Base-by-base conservation (phyloP, 2,113 vertebrate genomes). In the Colius striatus region DNA sequence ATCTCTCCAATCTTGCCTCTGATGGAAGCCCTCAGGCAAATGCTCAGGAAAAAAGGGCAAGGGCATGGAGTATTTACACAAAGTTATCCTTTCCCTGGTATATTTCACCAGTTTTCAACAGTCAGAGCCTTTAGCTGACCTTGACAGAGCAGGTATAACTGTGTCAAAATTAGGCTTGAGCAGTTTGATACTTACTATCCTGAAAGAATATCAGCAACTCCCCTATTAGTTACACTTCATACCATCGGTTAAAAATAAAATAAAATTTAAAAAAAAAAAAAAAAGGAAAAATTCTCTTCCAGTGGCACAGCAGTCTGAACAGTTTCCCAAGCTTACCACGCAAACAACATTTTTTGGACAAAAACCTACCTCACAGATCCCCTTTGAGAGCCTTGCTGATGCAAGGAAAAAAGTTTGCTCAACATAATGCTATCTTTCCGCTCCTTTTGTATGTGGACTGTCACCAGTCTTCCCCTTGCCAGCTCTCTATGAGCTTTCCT, bases 41-140 rank as follows among this genome's bases (percentile, higher is more conserved):
- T 1, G 9, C 10, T 48, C 45, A 32, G 14, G 34, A 5, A 29
- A 55, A 73, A 63, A 76, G 62, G 6, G 2, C 34, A 79, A 50
- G 10, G 27, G 11, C 0, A 0, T 10, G 43, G 13, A 9, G 16
- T 38, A 11, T 10, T 41, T 34, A 45, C 0, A 1, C 17, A 48
- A 45, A 89, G 16, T 10, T 79, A 91, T 62, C n/a, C 34, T 57
- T 70, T 66, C 25, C 30, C 14, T 65, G 27, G 61, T 57, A 29
- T 7, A 32, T 50, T 58, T 25, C 25, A 87, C 5, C 11, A 32
- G 16, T 70, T 90, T 88, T 66, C 51, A 65, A 32, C 4, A 90
- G 18, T 17, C 21, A 13, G 27, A 12, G 11, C 26, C 34, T 92
- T 70, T 10, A 68, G 34, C 0, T 80, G 41, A 83, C 8, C 23